These are phyloP conservation scores for Tetramorium parvispinum DNA, from an alignment of 1,140 invertebrate species.

Conservation along the genomic window DNA sequence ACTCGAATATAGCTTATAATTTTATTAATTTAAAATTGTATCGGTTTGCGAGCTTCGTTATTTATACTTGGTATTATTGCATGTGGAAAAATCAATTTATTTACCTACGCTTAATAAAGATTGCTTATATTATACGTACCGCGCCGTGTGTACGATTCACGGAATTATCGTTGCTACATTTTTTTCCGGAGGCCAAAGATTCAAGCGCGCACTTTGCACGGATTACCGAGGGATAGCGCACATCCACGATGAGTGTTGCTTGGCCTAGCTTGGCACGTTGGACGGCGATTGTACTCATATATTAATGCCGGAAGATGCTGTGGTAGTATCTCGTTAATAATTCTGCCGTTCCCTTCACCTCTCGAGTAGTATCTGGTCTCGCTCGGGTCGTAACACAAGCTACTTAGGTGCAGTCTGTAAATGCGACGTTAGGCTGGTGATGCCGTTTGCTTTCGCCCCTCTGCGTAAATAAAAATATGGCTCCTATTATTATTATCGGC, in stretches of 20 bases:
- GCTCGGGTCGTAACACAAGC: slow-evolving; percentile 59
- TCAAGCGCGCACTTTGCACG: slow-evolving; percentile 29
- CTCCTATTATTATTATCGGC: background rate
- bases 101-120: background rate
- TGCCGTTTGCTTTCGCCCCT: background rate
- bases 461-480: slow-evolving; percentile 25
- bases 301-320: slow-evolving; percentile 74
- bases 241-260: slow-evolving; percentile 36
- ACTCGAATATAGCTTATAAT: background rate
- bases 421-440: background rate
- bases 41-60: background rate
- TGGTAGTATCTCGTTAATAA: slow-evolving; percentile 78
- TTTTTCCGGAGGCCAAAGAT: slow-evolving; percentile 35
- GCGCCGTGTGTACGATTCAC: background rate
- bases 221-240: slow-evolving; percentile 29
- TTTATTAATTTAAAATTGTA: slow-evolving; percentile 16
- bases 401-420: slow-evolving; percentile 32
- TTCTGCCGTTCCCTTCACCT: slow-evolving; percentile 63
- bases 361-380: slow-evolving; percentile 57
- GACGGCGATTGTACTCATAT: slow-evolving; percentile 72
- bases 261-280: slow-evolving; percentile 38
- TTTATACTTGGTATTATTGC: background rate
- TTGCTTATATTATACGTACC: background rate
- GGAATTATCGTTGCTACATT: slow-evolving; percentile 54
- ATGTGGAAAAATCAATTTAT: background rate